Evolutionary conservation across 2,113 vertebrate species (phyloP), one percentile per base, ranked within the genome.

Genomic region (Phyllostomus discolor): DNA sequence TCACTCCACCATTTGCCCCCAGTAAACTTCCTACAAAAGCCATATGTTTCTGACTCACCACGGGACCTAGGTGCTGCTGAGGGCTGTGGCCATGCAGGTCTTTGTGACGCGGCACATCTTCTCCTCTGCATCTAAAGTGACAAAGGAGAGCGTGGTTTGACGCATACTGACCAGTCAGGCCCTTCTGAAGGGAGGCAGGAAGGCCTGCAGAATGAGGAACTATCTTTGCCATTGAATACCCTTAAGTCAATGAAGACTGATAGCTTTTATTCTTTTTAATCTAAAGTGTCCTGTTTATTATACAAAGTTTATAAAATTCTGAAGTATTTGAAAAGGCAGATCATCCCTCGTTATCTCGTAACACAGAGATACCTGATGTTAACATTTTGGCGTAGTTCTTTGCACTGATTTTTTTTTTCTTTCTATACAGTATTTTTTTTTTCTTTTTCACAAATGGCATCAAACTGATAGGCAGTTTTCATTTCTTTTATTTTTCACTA

Each of bases 251-350:
- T n/a, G n/a, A 54, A 90, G 69, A 38, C 43, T 15, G 4, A 35
- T 57, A 35, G 38, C 73, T 89, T 46, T 52, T 54, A 26, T 52
- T 73, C 26, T 59, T 93, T 90, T 14, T 84, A 67, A 88, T 66
- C 83, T 33, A 16, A 67, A 57, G 59, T 80, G 14, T 78, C 38
- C 20, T 75, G 70, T 69, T 35, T 67, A 43, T 59, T 50, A 14
- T 66, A 9, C 16, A 35, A 73, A 57, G 59, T 87, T 70, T 85
- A 69, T 83, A 86, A 85, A 90, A 70, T 86, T 43, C 22, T 76
- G 10, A 80, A 92, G 31, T 52, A 38, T 35, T 82, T 76, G 10
- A 50, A 75, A 69, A 46, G 78, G 24, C 5, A 73, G 62, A 15
- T 64, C 38, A 6, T 69, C n/a, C 20, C 43, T 57, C 24, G 2